phyloP scores from a whole-genome alignment of 2,888 invertebrate species.

The Drosophila nr. perissopoda region DNA sequence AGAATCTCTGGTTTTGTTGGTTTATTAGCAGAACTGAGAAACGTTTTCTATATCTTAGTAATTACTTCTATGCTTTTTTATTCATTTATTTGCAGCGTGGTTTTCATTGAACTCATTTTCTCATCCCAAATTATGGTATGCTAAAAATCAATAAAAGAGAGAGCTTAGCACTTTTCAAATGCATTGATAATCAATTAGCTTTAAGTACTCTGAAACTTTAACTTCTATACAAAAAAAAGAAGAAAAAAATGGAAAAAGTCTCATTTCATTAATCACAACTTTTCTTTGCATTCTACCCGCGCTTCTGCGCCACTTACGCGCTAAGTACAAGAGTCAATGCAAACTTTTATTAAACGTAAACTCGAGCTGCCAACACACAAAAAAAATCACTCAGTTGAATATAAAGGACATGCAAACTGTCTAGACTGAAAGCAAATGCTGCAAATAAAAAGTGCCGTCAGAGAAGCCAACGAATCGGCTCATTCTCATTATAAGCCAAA shows the following conservation, averaged over 20 bases:
- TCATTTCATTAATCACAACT: slow-evolving; percentile 15
- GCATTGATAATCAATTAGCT: background rate
- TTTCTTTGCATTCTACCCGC: background rate
- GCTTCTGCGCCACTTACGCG: background rate
- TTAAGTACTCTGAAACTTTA: background rate
- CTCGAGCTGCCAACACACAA: slow-evolving; percentile 18
- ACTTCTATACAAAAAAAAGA: background rate
- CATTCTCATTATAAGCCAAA: slow-evolving; percentile 35
- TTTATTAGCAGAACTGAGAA: background rate
- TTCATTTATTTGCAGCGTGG: background rate
- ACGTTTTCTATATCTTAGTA: background rate
- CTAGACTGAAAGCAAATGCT: slow-evolving; percentile 63
- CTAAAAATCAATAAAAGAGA: background rate
- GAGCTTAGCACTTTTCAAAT: background rate
- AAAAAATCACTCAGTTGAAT: background rate
- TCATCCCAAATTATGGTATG: background rate
- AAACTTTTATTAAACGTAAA: slow-evolving; percentile 37
- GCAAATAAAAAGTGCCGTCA: slow-evolving; percentile 34
- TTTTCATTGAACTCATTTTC: background rate
- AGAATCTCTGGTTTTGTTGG: background rate
- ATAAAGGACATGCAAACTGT: slow-evolving; percentile 35
- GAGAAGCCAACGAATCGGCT: slow-evolving; percentile 17
- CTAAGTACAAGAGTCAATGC: slow-evolving; percentile 12
- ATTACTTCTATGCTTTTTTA: background rate
- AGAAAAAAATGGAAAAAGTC: background rate